phyloP scores from a whole-genome alignment of 2,113 vertebrate species.

The Lathamus discolor region DNA sequence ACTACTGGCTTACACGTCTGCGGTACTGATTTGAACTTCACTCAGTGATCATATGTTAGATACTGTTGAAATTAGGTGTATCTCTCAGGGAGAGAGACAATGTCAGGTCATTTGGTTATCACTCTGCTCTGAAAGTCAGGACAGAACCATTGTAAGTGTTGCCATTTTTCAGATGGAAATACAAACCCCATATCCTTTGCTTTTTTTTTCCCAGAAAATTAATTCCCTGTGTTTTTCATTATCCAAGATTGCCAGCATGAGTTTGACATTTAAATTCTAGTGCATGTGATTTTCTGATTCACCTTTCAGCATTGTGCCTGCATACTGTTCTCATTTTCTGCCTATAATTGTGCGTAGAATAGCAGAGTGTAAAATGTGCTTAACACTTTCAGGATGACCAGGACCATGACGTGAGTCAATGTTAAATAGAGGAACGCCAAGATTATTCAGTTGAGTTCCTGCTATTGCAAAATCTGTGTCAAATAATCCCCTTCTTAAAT shows the following conservation, averaged over 20 bases:
- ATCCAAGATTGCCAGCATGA: background rate
- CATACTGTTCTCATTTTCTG: background rate
- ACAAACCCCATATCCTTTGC: background rate
- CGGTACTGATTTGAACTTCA: background rate
- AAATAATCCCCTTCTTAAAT: background rate
- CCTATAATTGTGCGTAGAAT: fast-evolving
- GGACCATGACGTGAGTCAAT: fast-evolving
- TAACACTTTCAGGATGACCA: background rate
- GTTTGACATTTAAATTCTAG: background rate
- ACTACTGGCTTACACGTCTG: background rate
- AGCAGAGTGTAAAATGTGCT: background rate
- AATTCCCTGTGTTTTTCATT: background rate
- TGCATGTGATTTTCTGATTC: background rate
- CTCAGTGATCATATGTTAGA: background rate
- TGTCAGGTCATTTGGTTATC: background rate
- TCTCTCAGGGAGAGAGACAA: background rate
- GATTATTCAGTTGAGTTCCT: background rate
- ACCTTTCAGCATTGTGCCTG: background rate
- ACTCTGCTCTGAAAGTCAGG: background rate
- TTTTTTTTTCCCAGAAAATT: background rate
- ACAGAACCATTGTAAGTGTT: background rate
- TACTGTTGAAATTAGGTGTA: background rate
- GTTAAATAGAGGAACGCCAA: background rate
- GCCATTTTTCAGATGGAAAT: background rate
- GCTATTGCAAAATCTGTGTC: background rate